phyloP scores from a whole-genome alignment of 2,888 invertebrate species.

The Cantharis rustica region DNA sequence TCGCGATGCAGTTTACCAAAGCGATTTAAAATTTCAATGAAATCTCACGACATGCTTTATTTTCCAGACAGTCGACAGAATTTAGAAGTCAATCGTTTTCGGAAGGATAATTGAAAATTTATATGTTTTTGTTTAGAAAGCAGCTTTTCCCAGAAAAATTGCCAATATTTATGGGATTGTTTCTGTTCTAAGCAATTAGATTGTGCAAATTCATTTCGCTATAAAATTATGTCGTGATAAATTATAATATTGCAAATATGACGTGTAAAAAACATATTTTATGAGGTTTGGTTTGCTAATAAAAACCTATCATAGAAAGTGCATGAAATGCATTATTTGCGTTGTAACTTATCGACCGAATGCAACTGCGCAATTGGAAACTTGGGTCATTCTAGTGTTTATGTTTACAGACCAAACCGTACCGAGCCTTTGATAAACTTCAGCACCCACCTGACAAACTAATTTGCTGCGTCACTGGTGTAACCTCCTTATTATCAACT shows the following conservation, averaged over 20 bases:
- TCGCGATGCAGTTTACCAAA: neutral
- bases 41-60: neutral
- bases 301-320: constrained; percentile 1
- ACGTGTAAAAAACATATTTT: neutral
- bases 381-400: constrained; percentile 22
- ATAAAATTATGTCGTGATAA: neutral
- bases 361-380: constrained; percentile 32
- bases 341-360: constrained; percentile 30
- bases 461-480: constrained; percentile 13
- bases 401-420: constrained; percentile 25
- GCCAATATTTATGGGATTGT: neutral
- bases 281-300: neutral
- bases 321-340: constrained; percentile 15
- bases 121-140: neutral
- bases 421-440: constrained; percentile 18
- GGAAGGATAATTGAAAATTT: neutral
- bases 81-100: neutral
- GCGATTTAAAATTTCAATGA: neutral
- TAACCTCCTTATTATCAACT: neutral
- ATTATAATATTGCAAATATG: neutral
- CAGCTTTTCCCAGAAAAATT: neutral
- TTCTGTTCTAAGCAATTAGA: neutral
- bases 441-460: constrained; percentile 7
- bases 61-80: neutral
- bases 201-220: neutral